phyloP scores from a whole-genome alignment of 2,888 invertebrate species.

The Leptopilina myrica region DNA sequence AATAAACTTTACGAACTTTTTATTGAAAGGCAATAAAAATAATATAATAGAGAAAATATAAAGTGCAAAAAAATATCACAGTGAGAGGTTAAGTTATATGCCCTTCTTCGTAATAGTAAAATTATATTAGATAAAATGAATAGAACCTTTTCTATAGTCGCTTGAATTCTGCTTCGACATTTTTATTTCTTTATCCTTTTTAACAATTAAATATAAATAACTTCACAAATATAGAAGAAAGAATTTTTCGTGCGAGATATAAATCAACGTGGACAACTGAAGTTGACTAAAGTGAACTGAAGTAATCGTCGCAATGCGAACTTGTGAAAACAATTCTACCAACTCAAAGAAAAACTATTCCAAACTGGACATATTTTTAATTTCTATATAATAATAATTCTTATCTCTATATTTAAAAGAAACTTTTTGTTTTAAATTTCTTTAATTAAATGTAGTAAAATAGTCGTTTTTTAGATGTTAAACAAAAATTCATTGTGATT shows the following conservation, averaged over 20 bases:
- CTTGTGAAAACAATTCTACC: not conserved
- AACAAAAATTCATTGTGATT: too few relatives aligned
- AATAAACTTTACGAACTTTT: conserved; percentile 13
- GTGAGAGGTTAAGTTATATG: not conserved
- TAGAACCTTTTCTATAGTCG: conserved; percentile 74
- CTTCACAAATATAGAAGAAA: not conserved
- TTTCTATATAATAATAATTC: not conserved
- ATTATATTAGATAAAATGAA: conserved; percentile 60
- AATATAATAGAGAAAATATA: conserved; percentile 8
- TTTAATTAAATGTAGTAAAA: too few relatives aligned
- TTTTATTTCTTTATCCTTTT: conserved; percentile 29
- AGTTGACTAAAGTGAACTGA: not conserved
- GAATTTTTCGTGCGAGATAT: not conserved
- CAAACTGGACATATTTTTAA: not conserved
- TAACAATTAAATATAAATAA: conserved; percentile 5
- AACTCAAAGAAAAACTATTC: not conserved
- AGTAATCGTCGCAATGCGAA: not conserved
- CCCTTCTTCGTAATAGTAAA: not conserved
- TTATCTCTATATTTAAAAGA: not conserved
- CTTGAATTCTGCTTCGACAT: conserved; percentile 46
- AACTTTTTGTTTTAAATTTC: too few relatives aligned
- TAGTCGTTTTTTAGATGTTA: too few relatives aligned
- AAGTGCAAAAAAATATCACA: not conserved
- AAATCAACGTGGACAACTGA: conserved; percentile 16
- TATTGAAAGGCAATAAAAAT: not conserved